phyloP scores from a whole-genome alignment of 2,888 invertebrate species.

The Trichogramma dendrolimi region DNA sequence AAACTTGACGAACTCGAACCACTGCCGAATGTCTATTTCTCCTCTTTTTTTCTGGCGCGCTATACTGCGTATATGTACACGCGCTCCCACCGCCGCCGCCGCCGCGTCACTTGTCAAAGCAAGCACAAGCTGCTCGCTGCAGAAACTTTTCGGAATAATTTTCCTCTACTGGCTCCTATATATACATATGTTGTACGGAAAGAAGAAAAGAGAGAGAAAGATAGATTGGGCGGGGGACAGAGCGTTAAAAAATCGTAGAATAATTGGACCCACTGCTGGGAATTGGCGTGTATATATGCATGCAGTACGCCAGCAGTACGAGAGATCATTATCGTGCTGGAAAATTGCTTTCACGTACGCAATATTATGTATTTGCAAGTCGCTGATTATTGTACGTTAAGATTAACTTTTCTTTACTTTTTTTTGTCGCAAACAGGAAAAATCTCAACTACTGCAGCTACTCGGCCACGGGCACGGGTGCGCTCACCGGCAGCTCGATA shows the following conservation, averaged over 20 bases:
- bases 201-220: no score
- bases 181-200: no score
- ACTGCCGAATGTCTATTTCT: neutral
- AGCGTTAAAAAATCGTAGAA: conserved; percentile 11
- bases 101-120: conserved; percentile 15
- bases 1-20: no score
- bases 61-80: neutral
- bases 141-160: conserved; percentile 17
- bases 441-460: conserved; percentile 63
- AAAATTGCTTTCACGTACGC: neutral
- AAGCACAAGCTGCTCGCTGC: neutral
- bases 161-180: neutral
- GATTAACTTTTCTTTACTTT: neutral
- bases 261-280: conserved; percentile 14
- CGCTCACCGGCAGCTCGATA: conserved; percentile 68
- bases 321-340: neutral
- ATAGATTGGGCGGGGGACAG: neutral
- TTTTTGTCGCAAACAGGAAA: conserved; percentile 39
- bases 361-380: neutral
- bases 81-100: neutral
- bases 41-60: neutral
- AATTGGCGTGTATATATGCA: conserved; percentile 9
- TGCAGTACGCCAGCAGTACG: neutral
- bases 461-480: conserved; percentile 68
- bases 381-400: conserved; percentile 5